phyloP scores from a whole-genome alignment of 1,140 invertebrate genomes.

The Atta cephalotes region DNA sequence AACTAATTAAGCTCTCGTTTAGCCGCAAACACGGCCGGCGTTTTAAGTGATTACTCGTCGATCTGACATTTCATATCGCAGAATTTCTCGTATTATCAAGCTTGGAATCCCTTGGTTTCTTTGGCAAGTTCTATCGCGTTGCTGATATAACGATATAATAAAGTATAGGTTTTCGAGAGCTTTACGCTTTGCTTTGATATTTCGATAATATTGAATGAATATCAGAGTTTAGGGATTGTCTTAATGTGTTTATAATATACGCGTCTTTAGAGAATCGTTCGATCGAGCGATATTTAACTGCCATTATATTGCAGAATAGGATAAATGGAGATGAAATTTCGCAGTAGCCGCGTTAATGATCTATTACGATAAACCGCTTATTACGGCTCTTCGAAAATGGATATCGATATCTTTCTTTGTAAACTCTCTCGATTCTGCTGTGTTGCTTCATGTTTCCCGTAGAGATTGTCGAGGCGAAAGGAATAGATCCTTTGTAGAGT shows the following conservation, averaged over 20 bases:
- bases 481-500: constrained; percentile 35
- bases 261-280: constrained; percentile 2
- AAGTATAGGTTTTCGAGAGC: neutral
- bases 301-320: neutral
- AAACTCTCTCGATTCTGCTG: constrained; percentile 49
- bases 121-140: neutral
- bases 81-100: constrained; percentile 55
- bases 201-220: constrained; percentile 17
- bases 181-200: neutral
- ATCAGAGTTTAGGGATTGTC: constrained; percentile 27
- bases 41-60: constrained; percentile 67
- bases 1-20: constrained; percentile 77
- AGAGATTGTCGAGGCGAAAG: constrained; percentile 48
- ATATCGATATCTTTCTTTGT: constrained; percentile 60
- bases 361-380: constrained; percentile 68
- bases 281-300: constrained; percentile 53
- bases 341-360: constrained; percentile 40
- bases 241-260: constrained; percentile 49
- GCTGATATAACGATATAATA: neutral
- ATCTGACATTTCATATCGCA: neutral
- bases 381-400: constrained; percentile 45
- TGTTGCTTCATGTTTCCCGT: constrained; percentile 18
- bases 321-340: constrained; percentile 33
- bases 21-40: constrained; percentile 64
- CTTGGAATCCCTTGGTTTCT: neutral